Evolutionary conservation across 2,797 vertebrate genomes (phyloP), one percentile per base, ranked within the genome.

Genomic region (Tangara arthus): DNA sequence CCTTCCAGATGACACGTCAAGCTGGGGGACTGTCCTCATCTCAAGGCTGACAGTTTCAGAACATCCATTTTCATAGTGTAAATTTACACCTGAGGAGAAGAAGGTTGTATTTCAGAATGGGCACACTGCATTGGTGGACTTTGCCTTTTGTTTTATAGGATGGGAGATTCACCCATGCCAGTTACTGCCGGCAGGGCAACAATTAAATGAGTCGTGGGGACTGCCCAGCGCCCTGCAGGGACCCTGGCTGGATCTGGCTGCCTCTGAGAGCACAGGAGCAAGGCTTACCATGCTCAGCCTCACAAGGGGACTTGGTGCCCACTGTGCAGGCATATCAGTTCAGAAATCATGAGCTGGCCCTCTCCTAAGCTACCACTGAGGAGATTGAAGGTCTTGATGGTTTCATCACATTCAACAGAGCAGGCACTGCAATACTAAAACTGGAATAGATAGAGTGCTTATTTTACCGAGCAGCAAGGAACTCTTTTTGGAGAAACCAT

Each of bases 121-220:
- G 35, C 82, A 27, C 27, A 34, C 17, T 2, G 0, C 14, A 8
- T 23, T 2, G 0, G 30, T 17, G 27, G 79, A 37, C 6, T 60
- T 22, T 79, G 28, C 20, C 9, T 72, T 79, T 81, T 42, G 5
- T 55, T 65, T 46, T 49, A 13, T 37, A 28, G 32, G 37, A 14
- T 41, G n/a, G 10, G 27, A 42, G 26, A 34, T 53, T 39, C 1
- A 0, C 20, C n/a, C 34, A 1, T 37, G 32, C 15, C 3, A 11
- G 32, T 49, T 59, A 24, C 15, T 66, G 27, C 41, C 35, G 34
- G 24, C 39, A 70, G 35, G 55, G 5, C 26, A 72, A 23, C 23
- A 41, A 46, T 15, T 56, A 32, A 66, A 34, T 49, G 34, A 65
- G 9, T 35, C 16, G 2, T 39, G 59, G 17, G 44, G 26, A 72